Evolutionary conservation across 1,140 invertebrate genomes (phyloP).

Genomic region (Mamestra configurata): DNA sequence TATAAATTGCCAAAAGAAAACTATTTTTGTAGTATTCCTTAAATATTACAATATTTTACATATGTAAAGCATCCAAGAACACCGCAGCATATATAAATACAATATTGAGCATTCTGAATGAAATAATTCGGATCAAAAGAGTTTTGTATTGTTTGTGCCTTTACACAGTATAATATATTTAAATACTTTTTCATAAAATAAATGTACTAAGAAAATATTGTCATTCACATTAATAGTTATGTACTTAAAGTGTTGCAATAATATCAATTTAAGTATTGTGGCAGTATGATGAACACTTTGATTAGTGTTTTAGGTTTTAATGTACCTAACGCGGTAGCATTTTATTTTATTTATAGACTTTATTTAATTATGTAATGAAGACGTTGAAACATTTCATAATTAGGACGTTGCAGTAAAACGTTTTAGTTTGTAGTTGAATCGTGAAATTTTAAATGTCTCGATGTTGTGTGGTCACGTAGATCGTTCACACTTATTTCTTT

Average conservation of each 20-base stretch:
- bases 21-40: conserved; percentile 84
- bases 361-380: conserved; percentile 51
- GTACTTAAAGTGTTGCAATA: conserved; percentile 73
- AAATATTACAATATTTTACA: conserved; percentile 75
- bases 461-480: conserved; percentile 70
- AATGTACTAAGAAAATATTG: conserved; percentile 41
- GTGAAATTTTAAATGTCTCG: conserved; percentile 68
- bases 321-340: conserved; percentile 61
- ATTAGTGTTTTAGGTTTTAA: conserved; percentile 60
- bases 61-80: conserved; percentile 64
- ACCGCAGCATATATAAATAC: conserved; percentile 57
- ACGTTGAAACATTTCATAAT: conserved; percentile 42
- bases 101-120: conserved; percentile 57
- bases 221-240: conserved; percentile 56
- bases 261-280: conserved; percentile 62
- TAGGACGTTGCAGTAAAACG: conserved; percentile 43
- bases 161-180: conserved; percentile 77
- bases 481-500: conserved; percentile 55
- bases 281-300: conserved; percentile 57
- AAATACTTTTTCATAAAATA: conserved; percentile 64
- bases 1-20: conserved; percentile 82
- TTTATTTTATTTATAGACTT: conserved; percentile 61
- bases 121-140: conserved; percentile 61
- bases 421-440: conserved; percentile 56
- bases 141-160: conserved; percentile 83